Conservation (phyloP, 2,113 vertebrate species). For the Rhegmatorhina hoffmannsi region DNA sequence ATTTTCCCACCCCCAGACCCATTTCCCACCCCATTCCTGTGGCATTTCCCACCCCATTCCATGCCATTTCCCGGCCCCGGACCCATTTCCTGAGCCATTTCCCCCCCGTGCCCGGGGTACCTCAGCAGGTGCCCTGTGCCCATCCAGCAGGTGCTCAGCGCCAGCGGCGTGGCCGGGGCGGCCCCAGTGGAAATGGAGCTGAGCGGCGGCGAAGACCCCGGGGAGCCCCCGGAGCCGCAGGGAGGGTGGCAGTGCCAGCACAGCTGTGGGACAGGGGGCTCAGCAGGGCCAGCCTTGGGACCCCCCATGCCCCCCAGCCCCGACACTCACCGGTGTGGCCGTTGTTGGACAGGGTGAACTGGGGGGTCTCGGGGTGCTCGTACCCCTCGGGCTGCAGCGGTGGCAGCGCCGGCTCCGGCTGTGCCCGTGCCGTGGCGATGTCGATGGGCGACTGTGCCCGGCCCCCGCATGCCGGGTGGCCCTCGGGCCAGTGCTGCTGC, state of each 20-base stretch:
- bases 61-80: background rate
- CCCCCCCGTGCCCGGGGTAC: conserved; percentile 35
- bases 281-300: background rate
- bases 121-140: conserved; percentile 82
- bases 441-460: conserved; percentile 86
- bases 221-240: conserved; percentile 84
- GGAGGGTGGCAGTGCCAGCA: conserved; percentile 80
- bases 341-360: conserved; percentile 82
- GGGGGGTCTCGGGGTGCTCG: conserved; percentile 54
- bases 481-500: conserved; percentile 82
- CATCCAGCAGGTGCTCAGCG: conserved; percentile 87
- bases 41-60: no score
- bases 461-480: conserved; percentile 83
- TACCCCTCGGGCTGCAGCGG: conserved; percentile 80
- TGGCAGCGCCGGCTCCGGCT: conserved; percentile 74
- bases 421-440: conserved; percentile 70
- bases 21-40: background rate
- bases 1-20: background rate
- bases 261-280: conserved; percentile 58
- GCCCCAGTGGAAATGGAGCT: conserved; percentile 94
- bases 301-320: fast-evolving
- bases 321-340: conserved; percentile 86
- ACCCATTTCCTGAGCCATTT: background rate
- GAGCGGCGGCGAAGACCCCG: conserved; percentile 77
- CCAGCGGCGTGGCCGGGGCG: conserved; percentile 70